A percentile compares a stretch with the other conserved stretches of the same genome.
Conservation (phyloP, 2,888 invertebrate species). For the Athalia cordata region DNA sequence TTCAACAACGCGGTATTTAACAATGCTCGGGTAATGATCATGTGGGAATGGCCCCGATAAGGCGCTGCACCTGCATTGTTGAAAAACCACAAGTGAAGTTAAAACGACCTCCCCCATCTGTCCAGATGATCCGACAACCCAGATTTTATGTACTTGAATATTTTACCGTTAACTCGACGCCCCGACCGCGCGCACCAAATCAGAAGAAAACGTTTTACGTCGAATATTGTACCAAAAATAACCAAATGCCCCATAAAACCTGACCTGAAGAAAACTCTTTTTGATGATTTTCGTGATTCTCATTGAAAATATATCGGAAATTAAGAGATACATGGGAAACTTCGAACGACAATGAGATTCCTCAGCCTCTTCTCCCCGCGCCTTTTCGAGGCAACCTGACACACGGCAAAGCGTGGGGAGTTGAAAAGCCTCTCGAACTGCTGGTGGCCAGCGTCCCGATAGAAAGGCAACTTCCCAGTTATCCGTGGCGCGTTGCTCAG, state of each 20-base stretch:
- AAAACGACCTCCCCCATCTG: constrained; percentile 39
- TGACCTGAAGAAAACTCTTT: too few species aligned
- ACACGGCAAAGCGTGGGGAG: constrained; percentile 20
- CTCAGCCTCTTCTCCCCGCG: background rate
- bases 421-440: constrained; percentile 13
- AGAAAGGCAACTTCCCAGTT: constrained; percentile 44
- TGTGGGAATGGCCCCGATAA: constrained; percentile 38
- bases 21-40: constrained; percentile 22
- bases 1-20: background rate
- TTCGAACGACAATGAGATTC: too few species aligned
- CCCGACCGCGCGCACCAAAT: too few species aligned
- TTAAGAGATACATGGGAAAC: too few species aligned
- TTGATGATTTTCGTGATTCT: too few species aligned
- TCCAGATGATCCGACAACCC: constrained; percentile 61
- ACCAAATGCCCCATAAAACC: too few species aligned
- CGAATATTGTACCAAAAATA: too few species aligned
- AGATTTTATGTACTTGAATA: constrained; percentile 54
- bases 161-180: constrained; percentile 62
- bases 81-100: constrained; percentile 43
- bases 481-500: constrained; percentile 61
- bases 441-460: constrained; percentile 31
- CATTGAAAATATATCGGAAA: too few species aligned
- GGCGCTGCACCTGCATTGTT: constrained; percentile 15
- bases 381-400: constrained; percentile 5
- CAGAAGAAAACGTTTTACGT: too few species aligned